Evolutionary conservation across 2,888 invertebrate species (phyloP).

Genomic region (Altica lythri): DNA sequence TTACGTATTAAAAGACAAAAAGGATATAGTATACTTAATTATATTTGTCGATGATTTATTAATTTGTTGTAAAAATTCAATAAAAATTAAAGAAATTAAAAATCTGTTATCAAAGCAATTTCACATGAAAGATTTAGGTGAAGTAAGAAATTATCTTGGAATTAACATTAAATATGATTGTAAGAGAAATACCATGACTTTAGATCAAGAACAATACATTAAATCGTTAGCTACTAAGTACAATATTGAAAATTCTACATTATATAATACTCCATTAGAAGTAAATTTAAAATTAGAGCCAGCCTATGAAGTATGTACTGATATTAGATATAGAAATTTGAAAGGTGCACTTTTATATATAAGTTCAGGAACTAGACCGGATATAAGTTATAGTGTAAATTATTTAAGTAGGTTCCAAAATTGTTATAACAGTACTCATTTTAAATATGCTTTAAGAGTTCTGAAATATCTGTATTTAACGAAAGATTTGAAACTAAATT

Average conservation of each 20-base stretch:
- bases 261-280: constrained; percentile 28
- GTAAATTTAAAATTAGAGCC: constrained; percentile 19
- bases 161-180: constrained; percentile 25
- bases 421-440: constrained; percentile 3
- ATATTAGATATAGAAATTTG: constrained; percentile 24
- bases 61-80: constrained; percentile 27
- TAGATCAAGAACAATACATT: constrained; percentile 25
- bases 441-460: constrained; percentile 9
- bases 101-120: no score
- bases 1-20: no score
- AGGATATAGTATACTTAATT: constrained; percentile 22
- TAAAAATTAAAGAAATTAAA: constrained; percentile 6
- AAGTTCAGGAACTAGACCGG: constrained; percentile 26
- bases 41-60: constrained; percentile 33
- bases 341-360: constrained; percentile 26
- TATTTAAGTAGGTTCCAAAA: constrained; percentile 14
- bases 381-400: constrained; percentile 21
- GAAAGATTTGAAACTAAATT: constrained; percentile 28
- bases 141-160: constrained; percentile 23
- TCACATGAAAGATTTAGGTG: constrained; percentile 31
- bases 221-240: constrained; percentile 18
- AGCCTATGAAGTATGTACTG: background rate
- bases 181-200: constrained; percentile 9
- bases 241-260: constrained; percentile 20
- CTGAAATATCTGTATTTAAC: constrained; percentile 26